Evolutionary conservation across 2,797 vertebrate genomes (phyloP).

Genomic region (Pithecia hirsuta): DNA sequence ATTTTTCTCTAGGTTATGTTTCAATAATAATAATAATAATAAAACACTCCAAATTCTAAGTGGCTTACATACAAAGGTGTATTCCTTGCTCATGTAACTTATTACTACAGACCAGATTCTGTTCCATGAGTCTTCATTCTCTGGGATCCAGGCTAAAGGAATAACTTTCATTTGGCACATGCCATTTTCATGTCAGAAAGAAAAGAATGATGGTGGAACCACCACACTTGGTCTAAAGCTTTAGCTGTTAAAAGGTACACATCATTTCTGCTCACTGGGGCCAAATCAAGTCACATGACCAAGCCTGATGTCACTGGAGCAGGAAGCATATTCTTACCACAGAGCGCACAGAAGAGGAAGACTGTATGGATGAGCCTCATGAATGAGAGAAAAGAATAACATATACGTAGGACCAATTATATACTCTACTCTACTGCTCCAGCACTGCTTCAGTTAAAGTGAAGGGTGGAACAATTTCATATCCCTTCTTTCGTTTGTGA

Average conservation of each 20-base stretch:
- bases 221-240: neutral
- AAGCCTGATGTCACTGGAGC: neutral
- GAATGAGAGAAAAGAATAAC: neutral
- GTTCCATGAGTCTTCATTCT: neutral
- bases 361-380: neutral
- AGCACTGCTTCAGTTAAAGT: conserved; percentile 42
- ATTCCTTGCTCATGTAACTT: neutral
- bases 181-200: neutral
- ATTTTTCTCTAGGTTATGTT: neutral
- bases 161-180: neutral
- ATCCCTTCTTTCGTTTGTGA: neutral
- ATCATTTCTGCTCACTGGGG: neutral
- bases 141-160: neutral
- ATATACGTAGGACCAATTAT: neutral
- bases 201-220: neutral
- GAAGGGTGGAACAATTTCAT: neutral
- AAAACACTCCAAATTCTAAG: neutral
- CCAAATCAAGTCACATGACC: neutral
- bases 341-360: neutral
- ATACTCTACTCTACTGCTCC: neutral
- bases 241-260: neutral
- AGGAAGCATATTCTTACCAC: neutral
- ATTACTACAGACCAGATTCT: neutral
- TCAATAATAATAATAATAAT: neutral
- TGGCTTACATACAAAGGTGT: neutral